Percentiles rank a stretch among this genome's conserved stretches.
Evolutionary conservation across 2,888 invertebrate species (phyloP).

Genomic region (Elysia crispata): DNA sequence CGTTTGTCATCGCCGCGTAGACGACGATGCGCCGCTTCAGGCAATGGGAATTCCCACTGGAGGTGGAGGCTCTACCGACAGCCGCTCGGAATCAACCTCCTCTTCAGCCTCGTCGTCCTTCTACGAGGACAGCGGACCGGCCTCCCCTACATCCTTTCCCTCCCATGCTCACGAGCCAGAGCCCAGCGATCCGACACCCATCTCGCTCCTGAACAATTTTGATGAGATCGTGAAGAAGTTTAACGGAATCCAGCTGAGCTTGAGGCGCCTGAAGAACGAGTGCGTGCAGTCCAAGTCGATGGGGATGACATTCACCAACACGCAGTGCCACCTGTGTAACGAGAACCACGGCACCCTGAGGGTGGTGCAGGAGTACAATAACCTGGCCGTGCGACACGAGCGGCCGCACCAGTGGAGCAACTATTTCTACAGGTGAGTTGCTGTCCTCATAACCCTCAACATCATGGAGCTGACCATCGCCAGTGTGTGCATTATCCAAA

Average conservation of each 20-base stretch:
- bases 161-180: neutral
- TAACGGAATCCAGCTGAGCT: slow-evolving; percentile 61
- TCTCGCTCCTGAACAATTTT: slow-evolving; percentile 68
- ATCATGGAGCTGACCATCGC: too few relatives aligned
- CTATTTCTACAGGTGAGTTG: slow-evolving; percentile 59
- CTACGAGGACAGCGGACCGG: slow-evolving; percentile 49
- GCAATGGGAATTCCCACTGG: slow-evolving; percentile 48
- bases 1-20: slow-evolving; percentile 51
- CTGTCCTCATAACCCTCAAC: too few relatives aligned
- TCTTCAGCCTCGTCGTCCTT: slow-evolving; percentile 45
- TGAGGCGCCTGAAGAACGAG: slow-evolving; percentile 65
- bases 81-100: neutral
- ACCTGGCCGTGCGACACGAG: slow-evolving; percentile 63
- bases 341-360: slow-evolving; percentile 71
- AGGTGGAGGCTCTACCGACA: neutral
- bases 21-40: slow-evolving; percentile 47
- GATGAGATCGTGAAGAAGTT: slow-evolving; percentile 70
- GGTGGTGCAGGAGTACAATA: slow-evolving; percentile 70
- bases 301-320: slow-evolving; percentile 70
- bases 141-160: slow-evolving; percentile 5
- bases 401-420: slow-evolving; percentile 59
- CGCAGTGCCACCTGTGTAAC: slow-evolving; percentile 66
- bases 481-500: too few relatives aligned
- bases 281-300: slow-evolving; percentile 67
- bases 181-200: slow-evolving; percentile 51